These are phyloP conservation scores for Scaptodrosophila latifasciaeformis DNA, from an alignment of 2,888 invertebrate species.

Conservation along the genomic window DNA sequence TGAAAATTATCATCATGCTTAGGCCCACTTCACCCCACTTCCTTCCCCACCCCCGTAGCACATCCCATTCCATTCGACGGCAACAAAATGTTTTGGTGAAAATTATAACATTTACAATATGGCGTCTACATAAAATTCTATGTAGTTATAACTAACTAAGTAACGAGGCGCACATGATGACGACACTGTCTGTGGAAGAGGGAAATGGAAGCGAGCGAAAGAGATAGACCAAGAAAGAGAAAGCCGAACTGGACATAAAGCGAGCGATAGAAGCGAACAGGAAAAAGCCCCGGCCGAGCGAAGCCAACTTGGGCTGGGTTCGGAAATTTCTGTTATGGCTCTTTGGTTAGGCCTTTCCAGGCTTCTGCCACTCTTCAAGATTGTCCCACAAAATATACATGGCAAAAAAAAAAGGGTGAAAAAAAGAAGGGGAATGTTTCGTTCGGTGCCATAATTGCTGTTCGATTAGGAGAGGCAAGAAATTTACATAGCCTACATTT, in stretches of 20 bases:
- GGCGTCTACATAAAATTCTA: constrained; percentile 56
- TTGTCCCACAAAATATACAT: no score
- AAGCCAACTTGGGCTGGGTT: no score
- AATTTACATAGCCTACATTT: not conserved
- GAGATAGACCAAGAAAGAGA: no score
- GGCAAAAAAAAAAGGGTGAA: no score
- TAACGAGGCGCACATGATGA: constrained; percentile 55
- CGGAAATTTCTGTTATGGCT: no score
- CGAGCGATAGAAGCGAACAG: not conserved
- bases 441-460: not conserved
- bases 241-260: not conserved
- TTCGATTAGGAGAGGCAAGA: not conserved
- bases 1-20: constrained; percentile 52
- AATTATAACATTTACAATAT: constrained; percentile 67
- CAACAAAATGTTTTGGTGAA: constrained; percentile 54
- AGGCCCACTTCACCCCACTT: constrained; percentile 7
- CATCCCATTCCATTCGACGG: constrained; percentile 13
- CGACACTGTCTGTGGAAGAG: not conserved
- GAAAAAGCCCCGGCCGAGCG: no score
- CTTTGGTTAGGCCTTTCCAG: no score
- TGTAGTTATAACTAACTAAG: constrained; percentile 65
- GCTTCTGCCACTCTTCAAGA: no score
- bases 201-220: no score
- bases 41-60: constrained; percentile 3
- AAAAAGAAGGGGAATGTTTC: no score